Percentiles rank a stretch among this genome's conserved stretches.
Evolutionary conservation across 2,888 invertebrate species (phyloP).

Genomic region (Busseola fusca): DNA sequence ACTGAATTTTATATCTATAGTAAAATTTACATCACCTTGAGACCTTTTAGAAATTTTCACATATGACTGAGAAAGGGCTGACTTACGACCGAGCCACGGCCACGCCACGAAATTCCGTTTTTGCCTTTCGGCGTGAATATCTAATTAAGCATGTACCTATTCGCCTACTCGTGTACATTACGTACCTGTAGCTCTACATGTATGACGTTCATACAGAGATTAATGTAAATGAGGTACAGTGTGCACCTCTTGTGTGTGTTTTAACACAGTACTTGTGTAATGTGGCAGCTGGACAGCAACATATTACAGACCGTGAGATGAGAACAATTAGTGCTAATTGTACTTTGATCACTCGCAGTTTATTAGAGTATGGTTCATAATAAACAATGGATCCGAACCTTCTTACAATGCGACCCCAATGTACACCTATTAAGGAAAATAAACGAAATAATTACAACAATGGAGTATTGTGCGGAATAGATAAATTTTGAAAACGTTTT

Average conservation of each 20-base stretch:
- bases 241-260: conserved; percentile 22
- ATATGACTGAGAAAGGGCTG: conserved; percentile 41
- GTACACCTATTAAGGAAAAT: conserved; percentile 56
- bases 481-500: conserved; percentile 56
- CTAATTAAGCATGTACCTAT: conserved; percentile 54
- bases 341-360: conserved; percentile 34
- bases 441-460: conserved; percentile 58
- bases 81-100: conserved; percentile 43
- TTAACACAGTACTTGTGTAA: conserved; percentile 9
- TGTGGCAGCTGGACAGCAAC: neutral
- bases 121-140: conserved; percentile 58
- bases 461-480: conserved; percentile 49
- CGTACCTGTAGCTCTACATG: conserved; percentile 23
- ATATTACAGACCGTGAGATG: neutral
- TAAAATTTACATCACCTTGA: conserved; percentile 41
- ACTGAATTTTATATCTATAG: conserved; percentile 37
- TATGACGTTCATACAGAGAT: conserved; percentile 29
- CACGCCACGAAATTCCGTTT: conserved; percentile 53
- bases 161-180: conserved; percentile 23
- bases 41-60: conserved; percentile 47
- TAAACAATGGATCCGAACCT: conserved; percentile 39
- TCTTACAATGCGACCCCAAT: conserved; percentile 50
- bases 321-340: conserved; percentile 31
- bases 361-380: conserved; percentile 42
- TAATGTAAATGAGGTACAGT: conserved; percentile 43